Evolutionary conservation across 2,888 invertebrate species (phyloP).

Genomic region (Parascotia fuliginaria): DNA sequence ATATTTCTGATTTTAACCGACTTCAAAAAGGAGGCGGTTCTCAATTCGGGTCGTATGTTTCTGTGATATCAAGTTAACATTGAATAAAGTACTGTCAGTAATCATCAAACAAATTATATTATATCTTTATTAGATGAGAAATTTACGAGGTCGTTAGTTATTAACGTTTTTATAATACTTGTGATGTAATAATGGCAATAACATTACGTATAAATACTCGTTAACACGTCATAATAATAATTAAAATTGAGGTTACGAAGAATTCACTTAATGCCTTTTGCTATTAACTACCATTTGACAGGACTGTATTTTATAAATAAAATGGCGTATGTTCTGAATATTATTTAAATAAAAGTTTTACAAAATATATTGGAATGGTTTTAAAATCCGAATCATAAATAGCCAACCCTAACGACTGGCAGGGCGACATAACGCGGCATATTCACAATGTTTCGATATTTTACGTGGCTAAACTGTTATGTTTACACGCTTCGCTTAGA

Average conservation of each 20-base stretch:
- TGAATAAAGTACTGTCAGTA: no score
- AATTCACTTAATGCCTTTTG: no score
- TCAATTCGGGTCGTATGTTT: no score
- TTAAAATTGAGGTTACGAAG: no score
- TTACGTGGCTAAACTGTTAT: conserved; percentile 61
- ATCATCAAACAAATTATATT: background rate
- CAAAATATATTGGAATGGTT: background rate
- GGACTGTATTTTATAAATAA: no score
- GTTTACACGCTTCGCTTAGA: conserved; percentile 67
- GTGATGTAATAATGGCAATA: conserved; percentile 11
- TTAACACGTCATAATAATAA: background rate
- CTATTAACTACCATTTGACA: no score
- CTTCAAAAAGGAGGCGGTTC: no score
- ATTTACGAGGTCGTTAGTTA: conserved; percentile 14
- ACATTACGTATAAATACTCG: background rate
- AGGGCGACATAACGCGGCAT: conserved; percentile 27
- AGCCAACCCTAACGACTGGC: conserved; percentile 33
- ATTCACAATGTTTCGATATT: conserved; percentile 49
- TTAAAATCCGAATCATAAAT: conserved; percentile 11
- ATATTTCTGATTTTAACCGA: no score
- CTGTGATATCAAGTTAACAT: no score
- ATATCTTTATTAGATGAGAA: background rate
- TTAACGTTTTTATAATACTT: conserved; percentile 22
- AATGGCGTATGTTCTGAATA: no score
- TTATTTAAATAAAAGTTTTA: no score